Base-by-base conservation (phyloP, 2,888 invertebrate species). In the Conus canariensis region DNA sequence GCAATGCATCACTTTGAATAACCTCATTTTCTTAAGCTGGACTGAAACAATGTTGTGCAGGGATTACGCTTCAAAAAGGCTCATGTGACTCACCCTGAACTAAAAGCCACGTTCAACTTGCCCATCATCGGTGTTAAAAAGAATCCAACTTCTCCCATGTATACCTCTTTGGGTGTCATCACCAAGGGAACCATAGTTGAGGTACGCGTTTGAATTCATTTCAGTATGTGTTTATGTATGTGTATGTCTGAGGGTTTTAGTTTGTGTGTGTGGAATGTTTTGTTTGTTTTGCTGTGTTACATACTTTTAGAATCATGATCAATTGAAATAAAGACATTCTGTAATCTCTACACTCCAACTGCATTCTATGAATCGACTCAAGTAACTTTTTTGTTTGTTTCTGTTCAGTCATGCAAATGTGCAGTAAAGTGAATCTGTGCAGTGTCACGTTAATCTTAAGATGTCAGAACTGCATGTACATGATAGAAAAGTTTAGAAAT, bases 41-140 rank as follows among this genome's bases (percentile, higher is more conserved):
- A 45, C 45, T 80, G n/a, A 10, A 30, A 30, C 30, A 19, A 19
- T 64, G 64, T 64, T 88, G 58, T 95, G 70, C 93, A 96, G 96
- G 99, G 98, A 0, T 96, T 99, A 6, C 97, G 99, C 87, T 99
- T 99, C 96, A 99, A 99, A 95, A 99, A 99, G 95, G 99, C 99
- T 8, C 99, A 99, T 96, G 99, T 99, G 0, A 99, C 99, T 30
- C 99, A 99, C 97, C 99, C 99, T 0, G 99, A 99, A 96, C 96
- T 99, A 45, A 99, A 99, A 96, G 99, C 99, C 0, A 99, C 99
- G 0, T 99, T 99, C 96, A 98, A 98, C 96, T 97, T 99, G 92
- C 99, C 99, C 0, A 99, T 99, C 80, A 99, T 99, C 94, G 99
- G 99, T 1, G 99, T 99, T 0, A 99, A 99, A 97, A 99, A 99